Conservation (phyloP, 2,888 invertebrate species). For the Exocentrus adspersus region DNA sequence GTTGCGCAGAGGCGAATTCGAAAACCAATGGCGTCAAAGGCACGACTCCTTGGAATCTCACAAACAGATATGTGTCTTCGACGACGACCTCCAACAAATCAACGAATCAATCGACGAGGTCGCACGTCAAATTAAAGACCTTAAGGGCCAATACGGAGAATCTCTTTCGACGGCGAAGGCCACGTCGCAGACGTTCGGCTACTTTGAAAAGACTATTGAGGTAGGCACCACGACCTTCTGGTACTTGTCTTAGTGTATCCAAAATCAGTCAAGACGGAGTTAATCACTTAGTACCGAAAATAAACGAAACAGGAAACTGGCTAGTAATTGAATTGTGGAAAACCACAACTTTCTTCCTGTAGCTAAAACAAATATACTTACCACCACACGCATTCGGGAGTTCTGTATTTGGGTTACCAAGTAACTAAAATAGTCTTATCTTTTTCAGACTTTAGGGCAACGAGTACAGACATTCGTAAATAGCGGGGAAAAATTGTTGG, state of each 20-base stretch:
- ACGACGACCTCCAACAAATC: conserved; percentile 75
- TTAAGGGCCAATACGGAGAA: conserved; percentile 77
- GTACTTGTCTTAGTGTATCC: no score
- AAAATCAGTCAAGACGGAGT: no score
- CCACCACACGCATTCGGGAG: no score
- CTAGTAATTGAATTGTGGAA: no score
- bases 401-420: neutral
- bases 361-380: no score
- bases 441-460: conserved; percentile 72
- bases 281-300: no score
- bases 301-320: no score
- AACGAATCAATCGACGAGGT: conserved; percentile 77
- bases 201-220: conserved; percentile 82
- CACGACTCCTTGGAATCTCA: conserved; percentile 72
- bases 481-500: conserved; percentile 70
- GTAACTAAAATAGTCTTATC: conserved; percentile 13
- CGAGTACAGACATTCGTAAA: conserved; percentile 76
- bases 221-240: conserved; percentile 69
- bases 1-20: conserved; percentile 71
- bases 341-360: no score
- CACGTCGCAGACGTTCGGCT: conserved; percentile 75
- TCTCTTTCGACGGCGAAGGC: conserved; percentile 76
- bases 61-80: conserved; percentile 73
- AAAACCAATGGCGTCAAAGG: conserved; percentile 70
- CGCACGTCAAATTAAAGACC: conserved; percentile 70